Evolutionary conservation across 2,797 vertebrate species (phyloP).

Genomic region (Triplophysa yarkandensis): DNA sequence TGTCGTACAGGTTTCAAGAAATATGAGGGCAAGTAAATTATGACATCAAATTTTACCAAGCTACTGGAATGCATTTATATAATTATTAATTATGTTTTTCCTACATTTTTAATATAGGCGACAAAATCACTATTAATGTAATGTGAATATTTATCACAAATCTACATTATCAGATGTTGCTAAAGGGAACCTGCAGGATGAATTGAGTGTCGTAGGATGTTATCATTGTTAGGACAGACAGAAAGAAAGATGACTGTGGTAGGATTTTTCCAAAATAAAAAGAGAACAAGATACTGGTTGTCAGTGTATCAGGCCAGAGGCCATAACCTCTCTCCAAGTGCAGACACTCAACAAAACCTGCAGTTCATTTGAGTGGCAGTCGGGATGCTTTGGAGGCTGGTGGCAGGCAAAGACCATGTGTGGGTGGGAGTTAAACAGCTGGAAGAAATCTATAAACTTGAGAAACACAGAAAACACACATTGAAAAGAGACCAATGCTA

Average conservation of each 20-base stretch:
- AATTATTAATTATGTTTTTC: no score
- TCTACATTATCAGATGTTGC: neutral
- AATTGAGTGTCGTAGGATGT: no score
- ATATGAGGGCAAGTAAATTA: neutral
- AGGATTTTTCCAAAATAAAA: conserved; percentile 10
- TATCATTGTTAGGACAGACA: neutral
- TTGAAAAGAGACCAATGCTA: neutral
- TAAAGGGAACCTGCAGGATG: neutral
- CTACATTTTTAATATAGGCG: neutral
- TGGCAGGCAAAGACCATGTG: neutral
- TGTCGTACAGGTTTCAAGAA: neutral
- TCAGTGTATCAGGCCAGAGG: conserved; percentile 16
- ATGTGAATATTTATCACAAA: neutral
- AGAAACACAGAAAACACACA: conserved; percentile 6
- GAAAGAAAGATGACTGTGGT: neutral
- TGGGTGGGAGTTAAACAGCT: conserved; percentile 35
- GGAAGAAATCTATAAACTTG: conserved; percentile 32
- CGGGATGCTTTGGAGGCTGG: conserved; percentile 18
- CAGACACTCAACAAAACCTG: conserved; percentile 35
- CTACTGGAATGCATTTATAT: neutral
- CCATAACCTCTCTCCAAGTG: neutral
- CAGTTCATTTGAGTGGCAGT: conserved; percentile 33
- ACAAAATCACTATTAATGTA: neutral
- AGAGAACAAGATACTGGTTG: conserved; percentile 9
- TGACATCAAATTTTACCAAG: neutral